Evolutionary conservation across 2,888 invertebrate species (phyloP).

Genomic region (Drosophila subquinaria): DNA sequence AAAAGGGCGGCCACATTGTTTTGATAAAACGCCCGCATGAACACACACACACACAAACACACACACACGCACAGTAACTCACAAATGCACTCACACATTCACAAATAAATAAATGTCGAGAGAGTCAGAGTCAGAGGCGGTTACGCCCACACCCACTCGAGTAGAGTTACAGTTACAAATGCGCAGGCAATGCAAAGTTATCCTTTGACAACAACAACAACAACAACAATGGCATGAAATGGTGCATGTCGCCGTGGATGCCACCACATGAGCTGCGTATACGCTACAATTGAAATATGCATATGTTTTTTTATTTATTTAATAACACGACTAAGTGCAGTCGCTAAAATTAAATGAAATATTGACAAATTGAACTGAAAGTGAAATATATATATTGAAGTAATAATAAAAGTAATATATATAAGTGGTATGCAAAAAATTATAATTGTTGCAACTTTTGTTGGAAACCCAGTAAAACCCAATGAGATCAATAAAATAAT

Average conservation of each 20-base stretch:
- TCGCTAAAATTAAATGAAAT: too few relatives aligned
- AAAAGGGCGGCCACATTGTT: slow-evolving; percentile 80
- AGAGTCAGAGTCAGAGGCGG: slow-evolving; percentile 24
- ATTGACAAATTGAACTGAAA: too few relatives aligned
- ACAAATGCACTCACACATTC: slow-evolving; percentile 25
- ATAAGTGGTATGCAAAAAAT: too few relatives aligned
- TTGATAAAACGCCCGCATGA: slow-evolving; percentile 81
- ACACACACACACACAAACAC: slow-evolving; percentile 25
- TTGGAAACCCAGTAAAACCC: too few relatives aligned
- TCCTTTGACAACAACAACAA: slow-evolving; percentile 68
- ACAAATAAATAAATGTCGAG: slow-evolving; percentile 11
- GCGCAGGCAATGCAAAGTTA: slow-evolving; percentile 73
- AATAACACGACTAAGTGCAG: too few relatives aligned
- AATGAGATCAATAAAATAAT: too few relatives aligned
- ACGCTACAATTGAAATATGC: slow-evolving; percentile 44
- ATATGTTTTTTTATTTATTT: neutral
- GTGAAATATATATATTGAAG: too few relatives aligned
- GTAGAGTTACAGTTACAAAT: slow-evolving; percentile 54
- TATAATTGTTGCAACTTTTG: too few relatives aligned
- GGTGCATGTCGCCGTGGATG: slow-evolving; percentile 65
- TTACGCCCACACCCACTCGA: slow-evolving; percentile 40
- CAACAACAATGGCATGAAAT: slow-evolving; percentile 63
- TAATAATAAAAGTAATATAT: too few relatives aligned
- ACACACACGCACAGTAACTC: slow-evolving; percentile 8
- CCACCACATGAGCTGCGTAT: slow-evolving; percentile 32